Evolutionary conservation across 2,888 invertebrate species (phyloP).

Genomic region (Oithona nana): DNA sequence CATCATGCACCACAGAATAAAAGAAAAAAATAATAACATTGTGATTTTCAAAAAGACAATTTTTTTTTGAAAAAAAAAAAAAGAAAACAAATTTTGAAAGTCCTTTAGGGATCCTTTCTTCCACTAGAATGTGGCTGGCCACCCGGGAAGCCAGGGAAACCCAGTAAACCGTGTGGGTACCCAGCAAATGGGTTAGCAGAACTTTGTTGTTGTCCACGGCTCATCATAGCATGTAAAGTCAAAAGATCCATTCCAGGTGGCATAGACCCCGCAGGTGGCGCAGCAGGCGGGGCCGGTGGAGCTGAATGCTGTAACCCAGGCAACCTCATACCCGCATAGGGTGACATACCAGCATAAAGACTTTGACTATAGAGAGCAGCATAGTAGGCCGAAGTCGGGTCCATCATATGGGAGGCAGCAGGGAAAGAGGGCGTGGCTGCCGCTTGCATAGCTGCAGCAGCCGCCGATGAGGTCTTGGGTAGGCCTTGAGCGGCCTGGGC

Average conservation of each 20-base stretch:
- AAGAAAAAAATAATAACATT: no score
- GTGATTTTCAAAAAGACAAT: no score
- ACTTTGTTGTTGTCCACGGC: not conserved
- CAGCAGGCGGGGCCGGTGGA: not conserved
- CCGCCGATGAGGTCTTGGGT: not conserved
- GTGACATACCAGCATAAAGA: not conserved
- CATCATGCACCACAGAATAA: not conserved
- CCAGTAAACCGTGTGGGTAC: not conserved
- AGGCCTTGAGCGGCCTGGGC: not conserved
- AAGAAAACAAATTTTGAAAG: no score
- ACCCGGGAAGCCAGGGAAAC: not conserved
- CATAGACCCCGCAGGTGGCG: not conserved
- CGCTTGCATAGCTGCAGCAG: not conserved
- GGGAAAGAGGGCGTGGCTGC: not conserved
- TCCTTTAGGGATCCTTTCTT: not conserved
- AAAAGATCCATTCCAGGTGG: not conserved
- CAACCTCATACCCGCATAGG: not conserved
- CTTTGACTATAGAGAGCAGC: constrained; percentile 10
- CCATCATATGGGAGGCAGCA: not conserved
- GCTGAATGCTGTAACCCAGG: not conserved
- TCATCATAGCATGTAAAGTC: not conserved
- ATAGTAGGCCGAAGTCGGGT: constrained; percentile 10
- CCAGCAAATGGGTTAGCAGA: not conserved
- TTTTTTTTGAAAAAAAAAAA: no score
- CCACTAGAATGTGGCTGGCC: not conserved